Base-by-base conservation (phyloP, 2,113 vertebrate genomes). In the Hiodon tergisus region DNA sequence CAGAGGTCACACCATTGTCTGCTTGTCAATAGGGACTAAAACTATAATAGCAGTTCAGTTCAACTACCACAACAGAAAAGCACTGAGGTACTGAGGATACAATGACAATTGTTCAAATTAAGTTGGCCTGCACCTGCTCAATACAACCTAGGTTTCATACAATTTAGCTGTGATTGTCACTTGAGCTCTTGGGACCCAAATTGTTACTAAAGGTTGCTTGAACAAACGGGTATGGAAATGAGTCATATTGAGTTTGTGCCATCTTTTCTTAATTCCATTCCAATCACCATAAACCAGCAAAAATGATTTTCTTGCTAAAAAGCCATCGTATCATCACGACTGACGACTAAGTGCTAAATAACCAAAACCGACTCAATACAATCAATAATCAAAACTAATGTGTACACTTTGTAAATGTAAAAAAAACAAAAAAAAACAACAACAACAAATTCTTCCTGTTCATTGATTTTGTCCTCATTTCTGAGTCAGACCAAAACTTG, bases 261-360 rank as follows among this genome's bases (percentile, higher is more conserved):
- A 71, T 78, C 79, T 72, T 67, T 76, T 78, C 76, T 76, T 9
- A 61, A 74, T 73, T 84, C 82, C 78, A 77, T 77, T 78, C 77
- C 53, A 52, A 46, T 48, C 52, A 61, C 52, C 57, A 80, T 69
- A 9, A 63, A 62, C 55, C 65, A 47, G 5, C 31, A 31, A 31
- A n/a, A n/a, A n/a, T n/a, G n/a, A n/a, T n/a, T 16, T 57, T 63
- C 48, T n/a, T 74, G 71, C 78, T 76, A 83, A 81, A 83, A 86
- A 78, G 83, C 84, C 83, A 78, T 82, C 73, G 84, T 81, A 82
- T 1, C 31, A 31, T 31, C 31, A 87, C 84, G 82, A 80, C 69
- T 76, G 78, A 86, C 79, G 74, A 77, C 81, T 89, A 90, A 91
- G 90, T 91, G 90, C 89, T 90, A 83, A 81, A 89, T 83, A 86